phyloP scores from a whole-genome alignment of 2,797 vertebrate genomes.

The Aquila chrysaetos region DNA sequence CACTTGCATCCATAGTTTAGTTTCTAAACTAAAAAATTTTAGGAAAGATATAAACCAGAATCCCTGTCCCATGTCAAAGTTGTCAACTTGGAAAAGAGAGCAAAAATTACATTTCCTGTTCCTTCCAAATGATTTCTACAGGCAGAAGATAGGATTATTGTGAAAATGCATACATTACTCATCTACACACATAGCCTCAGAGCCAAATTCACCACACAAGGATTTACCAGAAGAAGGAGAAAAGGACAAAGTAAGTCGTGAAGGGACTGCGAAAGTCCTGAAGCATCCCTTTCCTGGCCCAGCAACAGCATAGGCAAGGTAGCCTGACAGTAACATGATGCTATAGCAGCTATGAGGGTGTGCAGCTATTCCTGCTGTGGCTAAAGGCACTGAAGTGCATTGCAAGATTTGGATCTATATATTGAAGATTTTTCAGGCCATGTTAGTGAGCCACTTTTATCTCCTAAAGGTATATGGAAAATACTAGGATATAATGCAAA shows the following conservation, averaged over 20 bases:
- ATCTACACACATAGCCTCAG: background rate
- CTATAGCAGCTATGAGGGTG: background rate
- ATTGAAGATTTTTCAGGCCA: background rate
- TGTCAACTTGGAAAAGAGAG: background rate
- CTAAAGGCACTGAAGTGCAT: background rate
- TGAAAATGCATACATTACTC: background rate
- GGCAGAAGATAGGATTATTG: background rate
- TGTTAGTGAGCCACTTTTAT: background rate
- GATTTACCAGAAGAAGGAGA: background rate
- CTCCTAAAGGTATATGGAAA: background rate
- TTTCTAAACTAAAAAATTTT: background rate
- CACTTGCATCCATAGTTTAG: background rate
- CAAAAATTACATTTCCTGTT: background rate
- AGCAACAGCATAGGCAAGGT: background rate
- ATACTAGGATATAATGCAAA: background rate
- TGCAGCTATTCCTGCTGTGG: background rate
- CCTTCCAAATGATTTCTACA: background rate
- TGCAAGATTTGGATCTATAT: background rate
- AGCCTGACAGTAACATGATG: background rate
- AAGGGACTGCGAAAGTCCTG: background rate
- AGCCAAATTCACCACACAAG: background rate
- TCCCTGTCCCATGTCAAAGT: background rate
- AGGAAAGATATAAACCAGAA: conserved; percentile 17
- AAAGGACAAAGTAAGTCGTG: background rate
- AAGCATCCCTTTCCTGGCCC: background rate